Conservation (phyloP, 1,140 invertebrate genomes). For the Arion vulgaris region DNA sequence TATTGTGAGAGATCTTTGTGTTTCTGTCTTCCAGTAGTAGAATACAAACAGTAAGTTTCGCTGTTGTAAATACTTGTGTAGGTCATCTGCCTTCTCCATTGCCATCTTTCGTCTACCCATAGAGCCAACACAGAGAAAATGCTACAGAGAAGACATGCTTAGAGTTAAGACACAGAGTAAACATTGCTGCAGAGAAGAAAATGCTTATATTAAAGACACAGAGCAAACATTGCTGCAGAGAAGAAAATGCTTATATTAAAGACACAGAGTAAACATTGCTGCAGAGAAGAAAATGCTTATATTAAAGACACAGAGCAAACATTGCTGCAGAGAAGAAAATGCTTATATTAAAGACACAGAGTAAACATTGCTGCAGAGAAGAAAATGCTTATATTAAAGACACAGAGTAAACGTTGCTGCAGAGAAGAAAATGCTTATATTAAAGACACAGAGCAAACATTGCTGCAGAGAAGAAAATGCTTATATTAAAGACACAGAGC, state of each 20-base stretch:
- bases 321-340: constrained; percentile 7
- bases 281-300: constrained; percentile 1
- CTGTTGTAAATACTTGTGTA: background rate
- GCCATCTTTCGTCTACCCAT: background rate
- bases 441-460: constrained; percentile 15
- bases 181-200: constrained; percentile 9
- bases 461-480: background rate
- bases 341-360: no score
- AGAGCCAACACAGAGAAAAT: no score
- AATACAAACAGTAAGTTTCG: background rate
- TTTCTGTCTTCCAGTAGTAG: background rate
- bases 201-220: no score
- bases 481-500: no score
- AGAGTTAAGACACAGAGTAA: constrained; percentile 1
- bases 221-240: constrained; percentile 9
- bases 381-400: no score
- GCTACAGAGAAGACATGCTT: no score
- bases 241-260: no score
- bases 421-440: no score
- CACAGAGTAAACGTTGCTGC: constrained; percentile 6
- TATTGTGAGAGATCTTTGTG: background rate
- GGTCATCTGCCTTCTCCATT: background rate
- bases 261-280: constrained; percentile 9
- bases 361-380: constrained; percentile 11
- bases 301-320: constrained; percentile 8